Conservation (phyloP, 2,888 invertebrate genomes). For the Himalopsyche kuldschensis region DNA sequence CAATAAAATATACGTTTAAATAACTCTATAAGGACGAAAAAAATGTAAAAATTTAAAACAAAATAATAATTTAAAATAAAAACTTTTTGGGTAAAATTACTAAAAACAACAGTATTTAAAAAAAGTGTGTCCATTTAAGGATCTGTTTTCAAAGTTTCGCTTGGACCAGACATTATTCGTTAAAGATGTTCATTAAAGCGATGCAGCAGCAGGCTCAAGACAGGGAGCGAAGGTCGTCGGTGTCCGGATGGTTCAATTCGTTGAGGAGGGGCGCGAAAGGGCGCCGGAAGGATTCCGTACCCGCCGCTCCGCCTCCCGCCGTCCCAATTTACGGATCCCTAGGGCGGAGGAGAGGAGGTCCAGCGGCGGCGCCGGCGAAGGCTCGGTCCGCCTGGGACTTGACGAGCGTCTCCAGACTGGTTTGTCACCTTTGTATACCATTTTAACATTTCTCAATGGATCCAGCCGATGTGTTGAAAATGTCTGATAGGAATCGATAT, state of each 20-base stretch:
- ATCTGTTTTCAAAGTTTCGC: neutral
- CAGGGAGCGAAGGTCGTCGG: slow-evolving; percentile 65
- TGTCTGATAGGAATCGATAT: no score
- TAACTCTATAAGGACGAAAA: no score
- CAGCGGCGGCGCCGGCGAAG: slow-evolving; percentile 47
- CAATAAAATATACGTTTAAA: no score
- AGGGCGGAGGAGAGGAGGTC: slow-evolving; percentile 50
- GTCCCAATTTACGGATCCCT: slow-evolving; percentile 59
- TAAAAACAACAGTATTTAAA: neutral
- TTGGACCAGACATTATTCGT: slow-evolving; percentile 41
- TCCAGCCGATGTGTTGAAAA: no score
- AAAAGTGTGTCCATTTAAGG: neutral
- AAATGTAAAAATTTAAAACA: no score
- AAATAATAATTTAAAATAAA: no score
- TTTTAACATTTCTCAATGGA: no score
- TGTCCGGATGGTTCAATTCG: slow-evolving; percentile 81
- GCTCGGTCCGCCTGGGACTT: slow-evolving; percentile 52
- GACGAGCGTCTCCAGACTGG: slow-evolving; percentile 60
- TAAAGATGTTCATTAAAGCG: slow-evolving; percentile 57
- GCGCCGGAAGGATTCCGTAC: slow-evolving; percentile 53
- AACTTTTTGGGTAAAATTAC: no score
- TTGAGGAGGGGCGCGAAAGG: slow-evolving; percentile 65
- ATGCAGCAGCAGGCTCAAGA: slow-evolving; percentile 47
- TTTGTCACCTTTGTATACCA: slow-evolving; percentile 49
- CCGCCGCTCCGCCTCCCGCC: slow-evolving; percentile 47